Percentiles rank a stretch among this genome's conserved stretches.
Evolutionary conservation across 2,888 invertebrate genomes (phyloP).

Genomic region (Bruchidius siliquastri): DNA sequence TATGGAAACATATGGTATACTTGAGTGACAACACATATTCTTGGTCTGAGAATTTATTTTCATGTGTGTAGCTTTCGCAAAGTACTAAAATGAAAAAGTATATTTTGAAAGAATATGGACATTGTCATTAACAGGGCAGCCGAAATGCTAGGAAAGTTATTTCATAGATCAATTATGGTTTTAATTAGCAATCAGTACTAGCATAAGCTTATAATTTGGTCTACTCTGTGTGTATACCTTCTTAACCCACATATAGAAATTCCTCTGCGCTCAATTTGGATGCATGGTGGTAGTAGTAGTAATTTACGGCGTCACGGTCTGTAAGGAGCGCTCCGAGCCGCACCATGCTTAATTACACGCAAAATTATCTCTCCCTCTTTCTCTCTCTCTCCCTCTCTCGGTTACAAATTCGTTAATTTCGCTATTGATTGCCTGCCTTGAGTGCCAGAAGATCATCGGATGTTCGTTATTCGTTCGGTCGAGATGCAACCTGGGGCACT

Average conservation of each 20-base stretch:
- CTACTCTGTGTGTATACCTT: too few relatives aligned
- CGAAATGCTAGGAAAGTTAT: too few relatives aligned
- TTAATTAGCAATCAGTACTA: too few relatives aligned
- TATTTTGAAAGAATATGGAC: too few relatives aligned
- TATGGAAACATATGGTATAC: too few relatives aligned
- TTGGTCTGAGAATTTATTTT: too few relatives aligned
- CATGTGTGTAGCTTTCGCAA: too few relatives aligned
- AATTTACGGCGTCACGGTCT: slow-evolving; percentile 44
- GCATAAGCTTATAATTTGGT: too few relatives aligned
- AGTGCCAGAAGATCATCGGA: slow-evolving; percentile 15
- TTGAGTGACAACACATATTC: too few relatives aligned
- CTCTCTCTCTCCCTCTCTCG: slow-evolving; percentile 20
- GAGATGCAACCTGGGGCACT: neutral
- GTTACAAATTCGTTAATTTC: slow-evolving; percentile 40
- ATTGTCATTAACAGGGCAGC: too few relatives aligned
- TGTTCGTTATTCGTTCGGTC: slow-evolving; percentile 1
- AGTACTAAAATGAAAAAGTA: too few relatives aligned
- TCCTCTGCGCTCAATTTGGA: neutral
- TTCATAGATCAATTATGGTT: too few relatives aligned
- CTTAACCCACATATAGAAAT: neutral
- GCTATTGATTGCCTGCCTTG: slow-evolving; percentile 31
- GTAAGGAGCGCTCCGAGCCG: slow-evolving; percentile 41
- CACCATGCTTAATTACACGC: slow-evolving; percentile 46
- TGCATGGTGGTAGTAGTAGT: slow-evolving; percentile 5
- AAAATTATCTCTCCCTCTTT: slow-evolving; percentile 35